A percentile compares a stretch with the other conserved stretches of the same genome.
Conservation (phyloP, 2,113 vertebrate genomes). For the Steatornis caripensis region DNA sequence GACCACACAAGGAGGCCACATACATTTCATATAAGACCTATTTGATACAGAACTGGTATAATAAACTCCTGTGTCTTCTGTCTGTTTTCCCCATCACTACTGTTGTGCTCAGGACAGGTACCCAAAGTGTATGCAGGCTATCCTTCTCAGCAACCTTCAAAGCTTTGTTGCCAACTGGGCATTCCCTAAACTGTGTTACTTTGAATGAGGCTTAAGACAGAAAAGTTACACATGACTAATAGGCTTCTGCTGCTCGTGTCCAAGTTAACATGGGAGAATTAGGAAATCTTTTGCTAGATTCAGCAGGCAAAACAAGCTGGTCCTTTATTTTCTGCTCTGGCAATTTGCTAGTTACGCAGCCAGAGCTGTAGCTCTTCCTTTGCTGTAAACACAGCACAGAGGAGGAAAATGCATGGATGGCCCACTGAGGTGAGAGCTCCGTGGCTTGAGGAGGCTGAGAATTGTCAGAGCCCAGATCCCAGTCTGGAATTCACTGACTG, state of each 20-base stretch:
- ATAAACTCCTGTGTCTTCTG: not conserved
- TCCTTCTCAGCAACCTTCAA: not conserved
- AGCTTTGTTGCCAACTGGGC: not conserved
- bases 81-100: not conserved
- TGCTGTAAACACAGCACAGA: not conserved
- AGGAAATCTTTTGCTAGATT: not conserved
- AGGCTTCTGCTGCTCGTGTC: not conserved
- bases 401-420: not conserved
- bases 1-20: not conserved
- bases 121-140: not conserved
- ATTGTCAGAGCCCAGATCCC: not conserved
- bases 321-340: not conserved
- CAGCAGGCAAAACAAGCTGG: not conserved
- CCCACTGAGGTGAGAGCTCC: not conserved
- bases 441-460: not conserved
- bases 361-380: not conserved
- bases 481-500: not conserved
- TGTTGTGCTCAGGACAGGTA: not conserved
- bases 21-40: not conserved
- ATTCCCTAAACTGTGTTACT: not conserved
- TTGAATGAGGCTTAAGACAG: not conserved
- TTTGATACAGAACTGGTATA: not conserved
- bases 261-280: not conserved
- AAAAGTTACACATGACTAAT: accelerated
- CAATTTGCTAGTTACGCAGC: not conserved